Conservation (phyloP, 2,113 vertebrate genomes). For the Phalacrocorax carbo region DNA sequence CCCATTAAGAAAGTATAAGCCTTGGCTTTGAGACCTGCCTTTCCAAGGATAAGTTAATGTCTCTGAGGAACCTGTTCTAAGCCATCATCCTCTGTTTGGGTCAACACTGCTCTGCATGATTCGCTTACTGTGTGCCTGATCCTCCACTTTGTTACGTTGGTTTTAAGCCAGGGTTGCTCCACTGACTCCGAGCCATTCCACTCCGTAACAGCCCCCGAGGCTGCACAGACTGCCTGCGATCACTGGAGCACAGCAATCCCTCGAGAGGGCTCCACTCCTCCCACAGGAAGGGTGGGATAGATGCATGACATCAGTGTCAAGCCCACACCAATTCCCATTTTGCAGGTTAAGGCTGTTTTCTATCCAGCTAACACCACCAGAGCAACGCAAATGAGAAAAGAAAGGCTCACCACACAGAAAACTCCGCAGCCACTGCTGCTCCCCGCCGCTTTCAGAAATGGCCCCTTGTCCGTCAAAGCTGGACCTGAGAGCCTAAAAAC, state of each 20-base stretch:
- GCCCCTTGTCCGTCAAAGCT: background rate
- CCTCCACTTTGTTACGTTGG: background rate
- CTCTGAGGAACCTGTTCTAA: conserved; percentile 32
- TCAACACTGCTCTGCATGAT: background rate
- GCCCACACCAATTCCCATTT: background rate
- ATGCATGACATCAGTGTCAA: background rate
- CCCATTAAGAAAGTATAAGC: conserved; percentile 17
- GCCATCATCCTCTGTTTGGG: background rate
- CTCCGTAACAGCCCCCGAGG: background rate
- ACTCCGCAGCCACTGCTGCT: background rate
- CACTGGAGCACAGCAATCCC: background rate
- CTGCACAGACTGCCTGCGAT: background rate
- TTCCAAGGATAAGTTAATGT: conserved; percentile 33
- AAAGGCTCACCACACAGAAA: background rate
- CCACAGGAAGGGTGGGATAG: background rate
- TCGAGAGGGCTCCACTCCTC: background rate
- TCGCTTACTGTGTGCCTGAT: conserved; percentile 5
- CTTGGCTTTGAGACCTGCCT: conserved; percentile 14
- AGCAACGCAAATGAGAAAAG: background rate
- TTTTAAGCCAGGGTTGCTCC: conserved; percentile 12
- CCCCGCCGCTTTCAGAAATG: background rate
- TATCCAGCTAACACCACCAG: background rate
- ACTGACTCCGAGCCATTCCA: background rate
- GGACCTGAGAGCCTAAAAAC: background rate
- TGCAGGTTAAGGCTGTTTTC: background rate